A percentile compares a stretch with the other conserved stretches of the same genome.
Evolutionary conservation across 2,888 invertebrate species (phyloP).

Genomic region (Epicampocera succincta): DNA sequence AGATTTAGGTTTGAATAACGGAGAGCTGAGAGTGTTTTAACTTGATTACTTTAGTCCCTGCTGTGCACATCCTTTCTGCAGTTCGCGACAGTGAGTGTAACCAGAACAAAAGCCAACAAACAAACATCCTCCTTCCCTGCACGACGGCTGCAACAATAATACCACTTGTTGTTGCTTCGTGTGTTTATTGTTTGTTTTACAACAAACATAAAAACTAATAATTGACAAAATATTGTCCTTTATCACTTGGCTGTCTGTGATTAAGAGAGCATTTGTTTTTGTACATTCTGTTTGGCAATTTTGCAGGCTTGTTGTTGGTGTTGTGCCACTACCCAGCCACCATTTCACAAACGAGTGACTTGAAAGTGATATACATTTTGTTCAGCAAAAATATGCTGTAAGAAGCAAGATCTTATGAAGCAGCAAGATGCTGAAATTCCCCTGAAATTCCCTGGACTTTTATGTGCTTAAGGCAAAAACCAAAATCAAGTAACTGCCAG

Average conservation of each 20-base stretch:
- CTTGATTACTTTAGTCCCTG: conserved; percentile 68
- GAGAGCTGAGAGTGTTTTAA: conserved; percentile 50
- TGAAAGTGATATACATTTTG: no score
- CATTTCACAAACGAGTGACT: no score
- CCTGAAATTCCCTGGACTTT: no score
- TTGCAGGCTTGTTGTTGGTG: neutral
- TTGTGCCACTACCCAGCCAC: no score
- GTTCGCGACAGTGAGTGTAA: conserved; percentile 16
- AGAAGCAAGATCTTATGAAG: no score
- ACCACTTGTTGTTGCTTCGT: conserved; percentile 56
- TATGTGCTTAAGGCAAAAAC: no score
- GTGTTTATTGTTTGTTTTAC: conserved; percentile 12
- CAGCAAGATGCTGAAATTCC: no score
- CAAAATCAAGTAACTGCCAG: no score
- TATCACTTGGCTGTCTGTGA: conserved; percentile 20
- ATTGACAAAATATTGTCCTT: conserved; percentile 68
- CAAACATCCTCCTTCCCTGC: conserved; percentile 4
- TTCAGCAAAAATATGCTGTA: no score
- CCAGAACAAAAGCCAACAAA: neutral
- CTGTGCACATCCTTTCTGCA: conserved; percentile 30
- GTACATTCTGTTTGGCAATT: conserved; percentile 16
- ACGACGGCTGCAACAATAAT: conserved; percentile 40
- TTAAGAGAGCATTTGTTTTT: conserved; percentile 15
- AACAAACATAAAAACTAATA: conserved; percentile 50
- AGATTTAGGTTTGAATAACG: conserved; percentile 35